Conservation (phyloP, 2,888 invertebrate genomes). For the Drosophila ezoana region DNA sequence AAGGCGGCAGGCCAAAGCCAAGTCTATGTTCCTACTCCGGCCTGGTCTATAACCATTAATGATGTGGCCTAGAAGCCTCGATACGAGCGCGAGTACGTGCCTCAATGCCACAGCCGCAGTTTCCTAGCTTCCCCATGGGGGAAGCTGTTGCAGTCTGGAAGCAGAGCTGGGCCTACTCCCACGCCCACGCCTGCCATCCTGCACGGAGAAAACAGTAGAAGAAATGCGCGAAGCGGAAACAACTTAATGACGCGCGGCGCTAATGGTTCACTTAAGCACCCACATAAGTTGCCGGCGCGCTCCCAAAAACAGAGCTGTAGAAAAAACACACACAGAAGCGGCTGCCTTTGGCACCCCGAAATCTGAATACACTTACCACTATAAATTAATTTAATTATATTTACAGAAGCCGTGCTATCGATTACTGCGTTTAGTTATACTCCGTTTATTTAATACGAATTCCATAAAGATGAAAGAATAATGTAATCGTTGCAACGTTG, state of each 20-base stretch:
- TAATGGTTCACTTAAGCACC: constrained; percentile 82
- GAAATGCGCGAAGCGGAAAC: constrained; percentile 80
- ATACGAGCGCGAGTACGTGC: constrained; percentile 57
- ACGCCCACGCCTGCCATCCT: constrained; percentile 21
- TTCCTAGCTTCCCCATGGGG: background rate
- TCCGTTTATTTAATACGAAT: too few relatives aligned
- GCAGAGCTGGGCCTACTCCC: constrained; percentile 27
- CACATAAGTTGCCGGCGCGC: constrained; percentile 70
- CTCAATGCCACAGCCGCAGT: constrained; percentile 48
- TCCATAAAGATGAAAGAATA: too few relatives aligned
- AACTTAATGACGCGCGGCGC: constrained; percentile 82
- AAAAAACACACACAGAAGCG: constrained; percentile 17
- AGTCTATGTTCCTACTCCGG: too few relatives aligned
- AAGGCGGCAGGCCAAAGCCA: constrained; percentile 8
- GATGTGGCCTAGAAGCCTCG: constrained; percentile 69
- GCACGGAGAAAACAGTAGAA: constrained; percentile 61
- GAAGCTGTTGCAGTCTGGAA: constrained; percentile 1
- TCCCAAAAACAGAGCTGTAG: constrained; percentile 50
- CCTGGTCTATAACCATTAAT: constrained; percentile 73
- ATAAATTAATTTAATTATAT: background rate
- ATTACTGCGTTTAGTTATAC: too few relatives aligned
- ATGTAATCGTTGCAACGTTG: too few relatives aligned
- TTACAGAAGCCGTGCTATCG: too few relatives aligned
- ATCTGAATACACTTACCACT: constrained; percentile 13
- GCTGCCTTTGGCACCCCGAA: background rate